Evolutionary conservation across 2,113 vertebrate genomes (phyloP).

Genomic region (Albula glossodonta): DNA sequence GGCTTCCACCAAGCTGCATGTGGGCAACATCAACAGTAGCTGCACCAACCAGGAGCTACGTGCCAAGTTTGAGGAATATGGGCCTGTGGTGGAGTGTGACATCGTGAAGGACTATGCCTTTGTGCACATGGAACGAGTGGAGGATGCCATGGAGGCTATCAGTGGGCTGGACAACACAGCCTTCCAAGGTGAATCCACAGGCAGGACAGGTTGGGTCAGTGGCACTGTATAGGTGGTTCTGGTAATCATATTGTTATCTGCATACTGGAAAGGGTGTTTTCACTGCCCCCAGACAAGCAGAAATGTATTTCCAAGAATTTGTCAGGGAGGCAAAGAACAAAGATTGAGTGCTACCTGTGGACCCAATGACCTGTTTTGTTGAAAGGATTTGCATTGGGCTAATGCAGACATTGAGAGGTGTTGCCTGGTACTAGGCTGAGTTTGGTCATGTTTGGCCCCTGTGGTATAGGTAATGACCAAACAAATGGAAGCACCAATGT

Average conservation of each 20-base stretch:
- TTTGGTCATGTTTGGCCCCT: neutral
- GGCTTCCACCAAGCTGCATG: constrained; percentile 91
- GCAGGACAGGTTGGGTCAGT: constrained; percentile 21
- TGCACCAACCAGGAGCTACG: constrained; percentile 92
- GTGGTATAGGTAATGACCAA: neutral
- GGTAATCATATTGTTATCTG: neutral
- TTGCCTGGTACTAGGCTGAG: neutral
- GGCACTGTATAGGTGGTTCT: neutral
- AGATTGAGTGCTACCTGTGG: neutral
- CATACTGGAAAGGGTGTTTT: neutral
- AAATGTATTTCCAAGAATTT: neutral
- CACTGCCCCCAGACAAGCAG: neutral
- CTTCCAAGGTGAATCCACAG: constrained; percentile 86
- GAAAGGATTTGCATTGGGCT: neutral
- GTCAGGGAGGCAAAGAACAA: neutral
- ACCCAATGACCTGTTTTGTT: neutral
- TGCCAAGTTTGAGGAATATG: constrained; percentile 92
- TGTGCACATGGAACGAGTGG: constrained; percentile 94
- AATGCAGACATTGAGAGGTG: neutral
- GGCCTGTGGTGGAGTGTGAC: constrained; percentile 90
- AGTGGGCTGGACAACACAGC: constrained; percentile 88
- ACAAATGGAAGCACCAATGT: neutral
- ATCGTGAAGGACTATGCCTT: constrained; percentile 97
- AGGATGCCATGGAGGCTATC: constrained; percentile 94
- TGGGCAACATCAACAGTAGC: constrained; percentile 83